Evolutionary conservation across 2,113 vertebrate species (phyloP).

Genomic region (Fulmarus glacialis): DNA sequence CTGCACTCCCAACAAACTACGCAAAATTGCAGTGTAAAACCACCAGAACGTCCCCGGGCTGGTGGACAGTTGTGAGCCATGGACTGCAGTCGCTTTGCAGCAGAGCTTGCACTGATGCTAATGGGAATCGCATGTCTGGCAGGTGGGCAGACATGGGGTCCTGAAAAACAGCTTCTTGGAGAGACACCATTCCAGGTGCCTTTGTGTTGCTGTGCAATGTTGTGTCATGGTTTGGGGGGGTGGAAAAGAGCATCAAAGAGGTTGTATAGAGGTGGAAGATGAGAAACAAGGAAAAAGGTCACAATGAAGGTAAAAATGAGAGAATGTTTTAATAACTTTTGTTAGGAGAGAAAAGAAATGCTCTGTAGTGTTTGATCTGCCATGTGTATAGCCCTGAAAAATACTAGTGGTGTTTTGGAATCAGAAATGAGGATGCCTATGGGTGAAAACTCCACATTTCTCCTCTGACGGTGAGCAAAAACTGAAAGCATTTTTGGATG

Average conservation of each 20-base stretch:
- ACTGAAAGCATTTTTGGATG: background rate
- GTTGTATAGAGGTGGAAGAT: background rate
- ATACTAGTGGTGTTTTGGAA: background rate
- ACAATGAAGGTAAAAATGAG: background rate
- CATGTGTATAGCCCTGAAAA: background rate
- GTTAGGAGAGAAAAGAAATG: background rate
- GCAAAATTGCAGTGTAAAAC: background rate
- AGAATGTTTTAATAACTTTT: background rate
- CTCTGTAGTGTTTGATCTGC: background rate
- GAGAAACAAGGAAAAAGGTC: background rate
- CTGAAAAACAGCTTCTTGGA: background rate
- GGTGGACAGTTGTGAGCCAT: background rate
- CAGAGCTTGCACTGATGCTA: background rate
- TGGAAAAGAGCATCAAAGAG: background rate
- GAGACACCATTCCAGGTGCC: background rate
- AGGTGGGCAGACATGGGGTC: background rate
- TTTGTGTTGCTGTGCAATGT: background rate
- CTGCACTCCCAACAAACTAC: background rate
- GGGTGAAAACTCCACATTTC: background rate
- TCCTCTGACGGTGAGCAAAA: background rate
- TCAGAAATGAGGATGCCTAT: background rate
- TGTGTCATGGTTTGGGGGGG: background rate
- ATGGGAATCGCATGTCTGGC: background rate
- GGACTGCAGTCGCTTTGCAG: background rate
- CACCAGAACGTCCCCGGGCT: background rate